phyloP scores from a whole-genome alignment of 2,797 vertebrate genomes.

The Poeciliopsis infans region DNA sequence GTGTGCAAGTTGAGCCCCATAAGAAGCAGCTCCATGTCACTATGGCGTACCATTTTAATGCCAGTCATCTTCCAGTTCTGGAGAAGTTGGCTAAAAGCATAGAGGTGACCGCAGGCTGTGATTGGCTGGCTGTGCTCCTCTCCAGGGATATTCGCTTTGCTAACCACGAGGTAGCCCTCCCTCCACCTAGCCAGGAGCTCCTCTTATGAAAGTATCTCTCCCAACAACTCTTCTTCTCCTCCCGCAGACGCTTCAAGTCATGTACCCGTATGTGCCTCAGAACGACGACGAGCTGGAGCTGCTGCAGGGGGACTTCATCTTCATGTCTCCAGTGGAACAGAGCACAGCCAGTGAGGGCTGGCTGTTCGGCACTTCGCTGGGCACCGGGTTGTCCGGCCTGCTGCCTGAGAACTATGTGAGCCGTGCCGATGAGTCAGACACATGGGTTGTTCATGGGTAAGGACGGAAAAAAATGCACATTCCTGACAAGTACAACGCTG shows the following conservation, averaged over 20 bases:
- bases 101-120: constrained; percentile 89
- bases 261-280: constrained; percentile 96
- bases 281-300: constrained; percentile 98
- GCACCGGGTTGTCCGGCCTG: constrained; percentile 91
- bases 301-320: constrained; percentile 93
- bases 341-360: constrained; percentile 94
- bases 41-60: constrained; percentile 96
- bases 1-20: constrained; percentile 93
- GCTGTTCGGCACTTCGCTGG: constrained; percentile 92
- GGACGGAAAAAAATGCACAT: constrained; percentile 25
- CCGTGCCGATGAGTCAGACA: constrained; percentile 94
- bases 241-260: constrained; percentile 91
- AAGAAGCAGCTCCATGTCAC: constrained; percentile 99
- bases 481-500: neutral
- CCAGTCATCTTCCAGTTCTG: constrained; percentile 86
- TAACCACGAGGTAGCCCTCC: constrained; percentile 89
- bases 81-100: constrained; percentile 93
- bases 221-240: neutral
- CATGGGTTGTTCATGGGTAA: constrained; percentile 97
- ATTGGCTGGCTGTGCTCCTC: constrained; percentile 94
- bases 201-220: neutral
- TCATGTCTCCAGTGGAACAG: constrained; percentile 94
- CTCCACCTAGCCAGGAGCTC: neutral
- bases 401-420: constrained; percentile 96
- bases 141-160: constrained; percentile 96